Base-by-base conservation (phyloP, 2,797 vertebrate species). In the Liasis olivaceus region DNA sequence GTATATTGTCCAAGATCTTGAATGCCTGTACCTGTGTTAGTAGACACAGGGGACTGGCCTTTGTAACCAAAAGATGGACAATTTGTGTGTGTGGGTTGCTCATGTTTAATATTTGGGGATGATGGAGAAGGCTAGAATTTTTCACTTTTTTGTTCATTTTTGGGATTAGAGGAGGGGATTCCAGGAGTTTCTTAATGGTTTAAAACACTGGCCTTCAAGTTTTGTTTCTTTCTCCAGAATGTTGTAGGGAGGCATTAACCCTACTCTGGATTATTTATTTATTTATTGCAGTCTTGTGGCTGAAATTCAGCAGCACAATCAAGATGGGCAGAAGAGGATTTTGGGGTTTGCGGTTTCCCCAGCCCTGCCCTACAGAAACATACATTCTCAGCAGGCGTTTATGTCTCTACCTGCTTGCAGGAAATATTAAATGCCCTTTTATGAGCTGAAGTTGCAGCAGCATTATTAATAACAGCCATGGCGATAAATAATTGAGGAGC, bases 401-500 rank as follows among this genome's bases (percentile, higher is more conserved):
- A 47, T n/a, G 5, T 81, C n/a, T 60, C 88, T n/a, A 24, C 85
- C 69, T 81, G 51, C 69, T 91, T 69, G 60, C 69, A 84, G 69
- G 63, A 84, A 84, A 88, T 88, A 91, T 87, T 63, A 81, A 89
- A 89, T 69, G 6, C 54, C 62, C 54, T 94, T 63, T 93, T 95
- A 95, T 81, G 89, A 95, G 91, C 36, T 63, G 89, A 90, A 63
- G 85, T 94, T 94, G 42, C 64, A 62, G 94, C 94, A 90, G 89
- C 66, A 85, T 88, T 96, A 36, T 91, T 95, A 72, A 91, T 94
- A 92, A 94, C 89, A 60, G 86, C 88, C 81, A 87, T 64, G 59
- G 90, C 66, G 94, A 95, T 94, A 95, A 96, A 94, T 94, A 90
- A 91, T 84, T 66, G 89, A 93, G 64, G 66, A 86, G 62, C 92